A percentile compares a stretch with the other conserved stretches of the same genome.
Evolutionary conservation across 2,797 vertebrate species (phyloP).

Genomic region (Sparidentex hasta): DNA sequence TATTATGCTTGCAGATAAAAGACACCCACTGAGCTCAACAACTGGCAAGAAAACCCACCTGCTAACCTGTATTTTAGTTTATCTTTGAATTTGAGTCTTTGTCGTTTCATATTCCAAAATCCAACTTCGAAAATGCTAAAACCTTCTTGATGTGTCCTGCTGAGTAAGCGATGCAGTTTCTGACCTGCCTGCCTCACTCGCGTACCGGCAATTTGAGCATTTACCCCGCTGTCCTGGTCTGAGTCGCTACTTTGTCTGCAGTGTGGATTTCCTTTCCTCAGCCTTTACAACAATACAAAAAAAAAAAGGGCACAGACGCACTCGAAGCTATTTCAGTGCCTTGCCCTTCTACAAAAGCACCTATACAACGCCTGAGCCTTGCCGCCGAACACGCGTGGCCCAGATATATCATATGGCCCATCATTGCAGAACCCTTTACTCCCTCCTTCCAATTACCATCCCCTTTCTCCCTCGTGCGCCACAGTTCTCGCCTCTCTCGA

Average conservation of each 20-base stretch:
- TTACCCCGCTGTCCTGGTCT: background rate
- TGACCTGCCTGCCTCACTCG: background rate
- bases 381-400: background rate
- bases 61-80: background rate
- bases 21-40: background rate
- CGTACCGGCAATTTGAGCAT: background rate
- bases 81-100: background rate
- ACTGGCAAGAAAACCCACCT: background rate
- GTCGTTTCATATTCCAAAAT: background rate
- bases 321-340: background rate
- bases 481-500: constrained; percentile 11
- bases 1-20: background rate
- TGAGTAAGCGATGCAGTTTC: background rate
- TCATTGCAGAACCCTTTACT: background rate
- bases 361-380: background rate
- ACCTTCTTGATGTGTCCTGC: background rate
- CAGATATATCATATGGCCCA: background rate
- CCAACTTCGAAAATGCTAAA: background rate
- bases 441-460: background rate
- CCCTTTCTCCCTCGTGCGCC: background rate
- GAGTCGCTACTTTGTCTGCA: background rate
- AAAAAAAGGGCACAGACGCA: background rate
- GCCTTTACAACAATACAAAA: background rate
- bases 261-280: background rate
- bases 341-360: background rate